phyloP scores from a whole-genome alignment of 2,113 vertebrate species.

The Rhombomys opimus region DNA sequence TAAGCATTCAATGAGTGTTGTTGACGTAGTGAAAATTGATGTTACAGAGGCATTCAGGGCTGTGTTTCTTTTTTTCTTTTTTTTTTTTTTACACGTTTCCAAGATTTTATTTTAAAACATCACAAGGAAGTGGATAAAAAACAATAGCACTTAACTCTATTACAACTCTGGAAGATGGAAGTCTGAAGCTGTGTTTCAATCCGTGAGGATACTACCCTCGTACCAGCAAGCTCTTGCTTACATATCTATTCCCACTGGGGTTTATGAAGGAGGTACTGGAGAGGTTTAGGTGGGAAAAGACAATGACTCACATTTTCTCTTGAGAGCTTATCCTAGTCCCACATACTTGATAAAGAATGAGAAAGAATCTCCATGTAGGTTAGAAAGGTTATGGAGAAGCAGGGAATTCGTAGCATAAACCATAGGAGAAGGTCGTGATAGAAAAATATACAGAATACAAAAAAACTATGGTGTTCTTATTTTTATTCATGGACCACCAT shows the following conservation, averaged over 20 bases:
- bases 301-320: background rate
- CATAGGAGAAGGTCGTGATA: slow-evolving; percentile 44
- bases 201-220: no score
- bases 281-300: background rate
- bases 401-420: slow-evolving; percentile 52
- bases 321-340: background rate
- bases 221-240: background rate
- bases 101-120: background rate
- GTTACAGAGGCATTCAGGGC: background rate
- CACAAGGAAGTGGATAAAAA: background rate
- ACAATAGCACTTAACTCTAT: background rate
- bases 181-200: background rate
- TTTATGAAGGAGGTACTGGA: background rate
- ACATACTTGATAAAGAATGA: background rate
- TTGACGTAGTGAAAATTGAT: background rate
- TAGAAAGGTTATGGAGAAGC: background rate
- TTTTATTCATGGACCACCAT: slow-evolving; percentile 74
- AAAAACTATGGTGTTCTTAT: slow-evolving; percentile 58
- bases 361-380: background rate
- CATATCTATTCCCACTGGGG: background rate
- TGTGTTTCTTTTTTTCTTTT: no score
- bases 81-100: background rate
- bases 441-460: slow-evolving; percentile 14
- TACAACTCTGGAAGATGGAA: background rate
- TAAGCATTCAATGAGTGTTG: background rate